phyloP scores from a whole-genome alignment of 2,797 vertebrate species.

The Emys orbicularis region DNA sequence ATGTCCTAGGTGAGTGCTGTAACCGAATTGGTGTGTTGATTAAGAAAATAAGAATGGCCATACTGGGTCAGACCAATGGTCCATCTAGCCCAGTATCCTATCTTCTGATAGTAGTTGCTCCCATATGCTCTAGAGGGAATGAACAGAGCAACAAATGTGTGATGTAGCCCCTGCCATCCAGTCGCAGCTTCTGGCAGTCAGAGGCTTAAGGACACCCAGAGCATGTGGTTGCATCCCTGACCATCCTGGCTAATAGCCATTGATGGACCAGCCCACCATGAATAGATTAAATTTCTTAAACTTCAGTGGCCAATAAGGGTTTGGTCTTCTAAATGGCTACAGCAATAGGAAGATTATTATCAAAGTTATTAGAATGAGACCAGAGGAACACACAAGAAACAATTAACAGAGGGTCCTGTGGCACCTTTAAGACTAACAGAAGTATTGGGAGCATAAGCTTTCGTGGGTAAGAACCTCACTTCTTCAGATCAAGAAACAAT shows the following conservation, averaged over 20 bases:
- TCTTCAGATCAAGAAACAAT: not conserved
- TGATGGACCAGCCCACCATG: not conserved
- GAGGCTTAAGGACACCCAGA: not conserved
- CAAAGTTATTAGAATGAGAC: not conserved
- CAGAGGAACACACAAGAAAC: not conserved
- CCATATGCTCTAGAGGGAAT: not conserved
- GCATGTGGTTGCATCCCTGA: not conserved
- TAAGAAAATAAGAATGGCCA: not conserved
- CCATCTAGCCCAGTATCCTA: not conserved
- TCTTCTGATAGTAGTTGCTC: not conserved
- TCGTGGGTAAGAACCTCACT: too few relatives aligned
- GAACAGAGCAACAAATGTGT: not conserved
- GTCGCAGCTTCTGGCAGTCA: not conserved
- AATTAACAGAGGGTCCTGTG: too few relatives aligned
- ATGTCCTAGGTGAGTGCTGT: not conserved
- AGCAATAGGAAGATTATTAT: not conserved
- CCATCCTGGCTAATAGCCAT: not conserved
- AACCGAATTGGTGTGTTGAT: not conserved
- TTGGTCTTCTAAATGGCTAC: not conserved
- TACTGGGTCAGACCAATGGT: not conserved
- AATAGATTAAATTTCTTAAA: not conserved
- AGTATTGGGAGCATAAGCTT: too few relatives aligned
- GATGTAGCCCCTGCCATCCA: not conserved
- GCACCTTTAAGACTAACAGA: too few relatives aligned
- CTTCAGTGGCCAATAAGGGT: not conserved